Base-by-base conservation (phyloP, 2,888 invertebrate species). In the Rhingia rostrata region DNA sequence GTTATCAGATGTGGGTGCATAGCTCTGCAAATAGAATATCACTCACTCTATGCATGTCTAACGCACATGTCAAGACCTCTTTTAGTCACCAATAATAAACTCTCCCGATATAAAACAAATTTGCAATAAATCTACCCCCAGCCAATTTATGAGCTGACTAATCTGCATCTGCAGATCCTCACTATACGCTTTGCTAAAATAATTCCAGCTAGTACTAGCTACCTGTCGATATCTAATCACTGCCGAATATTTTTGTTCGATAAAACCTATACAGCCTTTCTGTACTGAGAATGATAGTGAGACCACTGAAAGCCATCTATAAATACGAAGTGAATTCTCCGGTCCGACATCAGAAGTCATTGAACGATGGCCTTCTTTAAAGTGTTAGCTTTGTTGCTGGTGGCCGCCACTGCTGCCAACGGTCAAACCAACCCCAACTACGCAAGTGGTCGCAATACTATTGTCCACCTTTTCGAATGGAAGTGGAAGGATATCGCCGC, bases 391-490 rank as follows among this genome's bases (percentile, higher is more conserved):
- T 5, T 72, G 4, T n/a, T 83, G 12, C 7, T 83, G 54, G 51
- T 67, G 41, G 73, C 56, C 5, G 35, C 64, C 0, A 39, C 30
- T 32, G 51, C n/a, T 45, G 73, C 66, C 9, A 60, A 61, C 4
- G 89, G 87, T 0, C 90, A 90, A 77, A 89, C 88, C 49, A 74
- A 86, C 58, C 86, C 90, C 33, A 88, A 91, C 86, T 89, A 89
- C 56, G 92, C 90, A 4, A 87, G 90, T 0, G 93, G 94, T 9
- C 92, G 94, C 30, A 93, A 93, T 22, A 93, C 94, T 0, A 95
- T 97, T 92, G 96, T 95, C 0, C 95, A 96, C 87, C 91, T 96
- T 39, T 96, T 96, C 88, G 97, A 97, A 90, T 97, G 97, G 97
- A 96, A 95, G 90, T 97, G 95, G 94, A 92, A 92, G 33, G 96